A percentile compares a stretch with the other conserved stretches of the same genome.
Evolutionary conservation across 2,113 vertebrate species (phyloP).

Genomic region (Neodontobutis hainanensis): DNA sequence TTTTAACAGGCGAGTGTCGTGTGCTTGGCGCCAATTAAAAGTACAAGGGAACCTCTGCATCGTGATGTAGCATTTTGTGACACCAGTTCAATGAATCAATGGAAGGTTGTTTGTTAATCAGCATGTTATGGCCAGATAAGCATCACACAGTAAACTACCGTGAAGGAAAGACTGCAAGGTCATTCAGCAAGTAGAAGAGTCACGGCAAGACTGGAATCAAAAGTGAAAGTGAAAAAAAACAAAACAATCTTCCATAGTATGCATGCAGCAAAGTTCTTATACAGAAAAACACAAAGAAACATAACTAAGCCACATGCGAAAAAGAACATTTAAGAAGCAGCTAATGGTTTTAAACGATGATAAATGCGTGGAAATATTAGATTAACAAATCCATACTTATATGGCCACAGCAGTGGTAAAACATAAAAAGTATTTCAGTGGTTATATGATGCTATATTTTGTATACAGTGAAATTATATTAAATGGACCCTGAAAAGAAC

Average conservation of each 20-base stretch:
- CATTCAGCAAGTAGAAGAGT: background rate
- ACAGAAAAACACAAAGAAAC: background rate
- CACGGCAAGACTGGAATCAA: too few relatives aligned
- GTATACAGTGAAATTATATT: too few relatives aligned
- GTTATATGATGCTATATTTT: too few relatives aligned
- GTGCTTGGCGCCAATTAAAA: slow-evolving; percentile 40
- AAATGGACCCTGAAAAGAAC: background rate
- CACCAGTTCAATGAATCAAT: slow-evolving; percentile 27
- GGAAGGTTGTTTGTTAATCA: slow-evolving; percentile 27
- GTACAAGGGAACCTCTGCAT: slow-evolving; percentile 17
- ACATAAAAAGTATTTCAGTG: too few relatives aligned
- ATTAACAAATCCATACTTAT: too few relatives aligned
- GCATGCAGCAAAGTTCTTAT: background rate
- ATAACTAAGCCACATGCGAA: background rate
- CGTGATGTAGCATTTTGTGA: slow-evolving; percentile 4
- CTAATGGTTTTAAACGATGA: too few relatives aligned
- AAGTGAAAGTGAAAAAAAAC: background rate
- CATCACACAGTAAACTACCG: background rate
- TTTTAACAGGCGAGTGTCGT: slow-evolving; percentile 1
- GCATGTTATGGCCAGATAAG: background rate
- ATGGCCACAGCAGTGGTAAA: too few relatives aligned
- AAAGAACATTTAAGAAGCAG: too few relatives aligned
- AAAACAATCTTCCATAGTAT: background rate
- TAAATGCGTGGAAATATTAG: too few relatives aligned
- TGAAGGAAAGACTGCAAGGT: background rate